A percentile compares a stretch with the other conserved stretches of the same genome.
These are phyloP conservation scores for Macropus fuliginosus DNA, from an alignment of 2,797 vertebrate species.

Conservation along the genomic window DNA sequence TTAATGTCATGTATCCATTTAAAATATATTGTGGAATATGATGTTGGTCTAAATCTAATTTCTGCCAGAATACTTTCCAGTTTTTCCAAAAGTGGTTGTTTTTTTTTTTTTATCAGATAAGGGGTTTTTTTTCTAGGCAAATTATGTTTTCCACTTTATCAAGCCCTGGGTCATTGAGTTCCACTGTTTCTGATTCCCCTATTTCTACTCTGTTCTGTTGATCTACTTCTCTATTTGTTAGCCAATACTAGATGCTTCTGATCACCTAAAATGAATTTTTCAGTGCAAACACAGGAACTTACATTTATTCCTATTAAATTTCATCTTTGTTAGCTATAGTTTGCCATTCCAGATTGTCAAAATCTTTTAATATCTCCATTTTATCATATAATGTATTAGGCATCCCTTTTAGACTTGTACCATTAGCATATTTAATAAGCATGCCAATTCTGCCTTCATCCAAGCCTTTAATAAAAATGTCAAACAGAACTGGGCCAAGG, in stretches of 20 bases:
- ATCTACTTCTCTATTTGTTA: neutral
- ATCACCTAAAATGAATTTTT: neutral
- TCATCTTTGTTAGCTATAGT: neutral
- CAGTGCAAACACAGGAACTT: neutral
- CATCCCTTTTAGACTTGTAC: neutral
- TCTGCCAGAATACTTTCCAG: neutral
- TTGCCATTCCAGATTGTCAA: neutral
- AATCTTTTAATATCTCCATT: neutral
- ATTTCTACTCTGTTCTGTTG: neutral
- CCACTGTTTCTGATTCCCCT: neutral
- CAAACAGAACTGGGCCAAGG: conserved; percentile 1
- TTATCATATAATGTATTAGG: neutral
- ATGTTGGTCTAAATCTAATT: neutral
- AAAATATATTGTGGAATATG: neutral
- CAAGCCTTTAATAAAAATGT: neutral
- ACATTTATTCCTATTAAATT: neutral
- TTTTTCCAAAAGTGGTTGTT: neutral
- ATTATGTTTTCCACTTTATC: neutral
- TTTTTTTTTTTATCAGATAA: neutral
- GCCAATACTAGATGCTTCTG: neutral
- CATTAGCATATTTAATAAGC: neutral
- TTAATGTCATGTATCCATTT: neutral
- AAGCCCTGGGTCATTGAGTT: neutral
- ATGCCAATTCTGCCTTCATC: neutral
- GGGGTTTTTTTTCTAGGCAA: neutral